Base-by-base conservation (phyloP, 2,888 invertebrate species). In the Altica lythri region DNA sequence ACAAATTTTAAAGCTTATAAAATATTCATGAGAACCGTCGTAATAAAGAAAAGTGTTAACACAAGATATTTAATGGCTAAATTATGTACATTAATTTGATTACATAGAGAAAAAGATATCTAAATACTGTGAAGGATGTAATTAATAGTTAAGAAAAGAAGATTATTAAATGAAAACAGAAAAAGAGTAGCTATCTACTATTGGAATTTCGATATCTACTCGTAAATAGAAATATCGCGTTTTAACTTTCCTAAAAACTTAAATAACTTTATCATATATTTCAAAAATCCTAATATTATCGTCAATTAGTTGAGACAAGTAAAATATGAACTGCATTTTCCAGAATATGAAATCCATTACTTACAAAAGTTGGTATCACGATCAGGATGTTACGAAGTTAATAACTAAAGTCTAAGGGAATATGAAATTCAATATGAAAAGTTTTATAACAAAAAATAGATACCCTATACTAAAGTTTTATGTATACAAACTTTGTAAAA, bases 31-130 rank as follows among this genome's bases (percentile, higher is more conserved):
- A 25, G 35, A 35, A 35, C 29, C 42, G 40, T 40, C 10, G 44
- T 30, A 50, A 55, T 37, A 52, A 53, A 55, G 53, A 53, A 53
- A 55, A 49, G 59, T 53, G 59, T 57, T 54, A 54, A 53, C 54
- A 54, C 50, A 51, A 48, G 51, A 49, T 40, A 43, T 53, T 56
- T 53, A 54, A 59, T 56, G 56, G 55, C 27, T 56, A 47, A 60
- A 55, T 57, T 60, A 57, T 56, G 55, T 55, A 46, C 58, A 55
- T 53, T 46, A 58, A 53, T 51, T 47, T 40, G 48, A 58, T 50
- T 53, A 55, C 42, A 44, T 22, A 45, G 42, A 29, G 16, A 49
- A 32, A 49, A 13, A 46, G 45, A 48, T 51, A 46, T 19, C 45
- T 45, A 45, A 55, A 50, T 49, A 52, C 29, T 44, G 38, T 16